Evolutionary conservation across 2,888 invertebrate genomes (phyloP), one percentile per base, ranked within the genome.

Genomic region (Cryptops parisi): DNA sequence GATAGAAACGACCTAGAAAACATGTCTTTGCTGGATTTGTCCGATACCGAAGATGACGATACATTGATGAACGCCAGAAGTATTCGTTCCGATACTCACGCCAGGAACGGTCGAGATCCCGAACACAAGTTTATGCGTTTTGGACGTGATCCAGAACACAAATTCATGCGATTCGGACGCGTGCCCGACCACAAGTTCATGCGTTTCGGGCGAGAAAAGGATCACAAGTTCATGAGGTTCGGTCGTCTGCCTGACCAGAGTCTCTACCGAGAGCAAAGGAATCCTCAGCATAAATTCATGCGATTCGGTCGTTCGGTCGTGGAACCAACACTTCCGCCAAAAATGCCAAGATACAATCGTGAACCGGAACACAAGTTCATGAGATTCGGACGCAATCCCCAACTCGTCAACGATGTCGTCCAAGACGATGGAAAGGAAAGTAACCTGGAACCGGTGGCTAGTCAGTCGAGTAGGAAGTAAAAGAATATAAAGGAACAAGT

Each of bases 181-280:
- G 52, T 46, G 12, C 45, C 46, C 19, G 52, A 46, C 15, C 52
- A 52, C 23, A 52, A 52, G 9, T 52, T 52, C 27, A 45, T 52
- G 25, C 25, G 52, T 25, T 52, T 52, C 33, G 56, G 56, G 12
- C 46, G 56, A 24, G 54, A 22, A 25, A 5, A 41, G 15, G 54
- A 46, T 26, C 56, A 56, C 39, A 47, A 54, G 15, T 56, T 56
- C 44, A 55, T 55, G 55, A 33, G 55, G 19, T 54, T 55, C 24
- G 55, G 55, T 12, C 38, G 49, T n/a, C 38, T 24, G 23, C 38
- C 38, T 12, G 49, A 24, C 6, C 53, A 53, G 21, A 38, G 26
- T 15, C 45, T 21, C 21, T 23, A 52, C 15, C 47, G 39, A 21
- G 22, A 38, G 6, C 46, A 46, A 46, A 21, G 22, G 25, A 25